These are phyloP conservation scores for Acrocyrtus sp. DNA, from an alignment of 2,888 invertebrate genomes.

Conservation along the genomic window DNA sequence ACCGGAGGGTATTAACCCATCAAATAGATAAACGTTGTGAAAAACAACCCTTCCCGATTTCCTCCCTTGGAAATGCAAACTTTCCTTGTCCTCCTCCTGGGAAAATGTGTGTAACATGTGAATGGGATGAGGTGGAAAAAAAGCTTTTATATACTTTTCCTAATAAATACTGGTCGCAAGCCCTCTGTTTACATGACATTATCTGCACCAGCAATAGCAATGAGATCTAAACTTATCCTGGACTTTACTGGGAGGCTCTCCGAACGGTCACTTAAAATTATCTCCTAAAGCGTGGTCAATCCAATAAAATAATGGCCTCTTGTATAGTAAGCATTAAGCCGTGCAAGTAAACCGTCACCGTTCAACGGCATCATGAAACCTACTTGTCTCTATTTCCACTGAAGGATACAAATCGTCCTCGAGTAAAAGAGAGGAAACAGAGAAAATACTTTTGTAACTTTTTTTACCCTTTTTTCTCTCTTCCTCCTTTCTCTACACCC, in stretches of 20 bases:
- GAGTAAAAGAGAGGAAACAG: neutral
- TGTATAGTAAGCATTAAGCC: too few species aligned
- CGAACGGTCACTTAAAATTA: constrained; percentile 30
- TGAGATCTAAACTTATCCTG: too few species aligned
- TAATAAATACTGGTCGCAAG: too few species aligned
- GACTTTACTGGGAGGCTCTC: neutral
- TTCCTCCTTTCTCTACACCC: neutral
- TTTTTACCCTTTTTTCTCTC: constrained; percentile 24
- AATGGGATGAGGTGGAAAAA: too few species aligned
- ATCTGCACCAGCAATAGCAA: too few species aligned
- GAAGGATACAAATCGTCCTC: constrained; percentile 43
- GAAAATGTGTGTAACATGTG: too few species aligned
- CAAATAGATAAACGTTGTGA: constrained; percentile 41
- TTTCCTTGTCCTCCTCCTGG: neutral
- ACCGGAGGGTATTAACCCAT: constrained; percentile 39
- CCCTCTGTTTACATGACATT: constrained; percentile 45
- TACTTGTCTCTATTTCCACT: constrained; percentile 23
- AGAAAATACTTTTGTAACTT: neutral
- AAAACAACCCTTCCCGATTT: constrained; percentile 37
- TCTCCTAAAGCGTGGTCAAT: constrained; percentile 37
- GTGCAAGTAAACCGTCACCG: neutral
- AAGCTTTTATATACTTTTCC: too few species aligned
- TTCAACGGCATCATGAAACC: constrained; percentile 8
- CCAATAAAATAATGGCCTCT: constrained; percentile 46
- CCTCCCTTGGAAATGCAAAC: constrained; percentile 3